phyloP scores from a whole-genome alignment of 2,113 vertebrate genomes.

The Pituophis catenifer region DNA sequence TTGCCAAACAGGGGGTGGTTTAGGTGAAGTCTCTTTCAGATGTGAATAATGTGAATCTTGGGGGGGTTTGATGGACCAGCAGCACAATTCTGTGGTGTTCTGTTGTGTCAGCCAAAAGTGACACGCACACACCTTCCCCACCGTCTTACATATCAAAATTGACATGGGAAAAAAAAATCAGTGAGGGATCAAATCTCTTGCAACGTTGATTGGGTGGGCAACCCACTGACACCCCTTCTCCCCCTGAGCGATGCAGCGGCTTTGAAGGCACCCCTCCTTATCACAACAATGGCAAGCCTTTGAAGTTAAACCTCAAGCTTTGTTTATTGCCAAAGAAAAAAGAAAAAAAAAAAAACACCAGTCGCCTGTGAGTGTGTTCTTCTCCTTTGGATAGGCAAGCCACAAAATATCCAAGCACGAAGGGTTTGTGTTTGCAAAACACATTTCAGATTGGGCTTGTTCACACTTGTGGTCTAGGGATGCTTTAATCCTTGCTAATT shows the following conservation, averaged over 20 bases:
- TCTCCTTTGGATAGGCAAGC: neutral
- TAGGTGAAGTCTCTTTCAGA: neutral
- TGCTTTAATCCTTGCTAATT: constrained; percentile 10
- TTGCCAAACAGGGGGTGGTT: neutral
- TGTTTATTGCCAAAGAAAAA: neutral
- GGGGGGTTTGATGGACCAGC: neutral
- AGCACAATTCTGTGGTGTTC: neutral
- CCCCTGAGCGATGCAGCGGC: neutral
- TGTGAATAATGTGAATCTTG: neutral
- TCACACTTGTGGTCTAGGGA: constrained; percentile 15
- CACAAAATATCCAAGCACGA: neutral
- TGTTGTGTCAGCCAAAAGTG: neutral
- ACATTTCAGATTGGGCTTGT: neutral
- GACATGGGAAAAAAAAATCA: neutral
- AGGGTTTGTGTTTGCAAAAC: constrained; percentile 17
- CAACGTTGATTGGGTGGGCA: neutral
- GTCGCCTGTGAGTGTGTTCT: neutral
- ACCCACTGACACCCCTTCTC: neutral
- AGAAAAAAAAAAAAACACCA: neutral
- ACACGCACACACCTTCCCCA: neutral
- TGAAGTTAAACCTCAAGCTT: constrained; percentile 3
- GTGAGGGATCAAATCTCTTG: neutral
- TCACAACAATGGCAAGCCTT: neutral
- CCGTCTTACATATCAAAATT: neutral
- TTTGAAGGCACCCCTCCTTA: constrained; percentile 1